These are phyloP conservation scores for Drosophila sturtevanti DNA, from an alignment of 1,140 invertebrate genomes.

Conservation along the genomic window DNA sequence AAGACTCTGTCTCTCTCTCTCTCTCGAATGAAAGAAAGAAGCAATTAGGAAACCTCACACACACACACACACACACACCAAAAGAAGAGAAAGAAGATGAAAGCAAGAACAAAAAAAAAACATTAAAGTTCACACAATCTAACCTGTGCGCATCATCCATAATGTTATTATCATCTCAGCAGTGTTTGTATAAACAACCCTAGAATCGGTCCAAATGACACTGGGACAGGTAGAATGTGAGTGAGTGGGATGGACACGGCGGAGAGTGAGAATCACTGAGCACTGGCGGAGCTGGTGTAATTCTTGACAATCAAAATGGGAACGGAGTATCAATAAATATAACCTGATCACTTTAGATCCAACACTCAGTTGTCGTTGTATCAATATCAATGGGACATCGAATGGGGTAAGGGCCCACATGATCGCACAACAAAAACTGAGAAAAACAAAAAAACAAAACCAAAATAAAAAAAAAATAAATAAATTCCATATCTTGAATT, in stretches of 20 bases:
- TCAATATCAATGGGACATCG: conserved; percentile 10
- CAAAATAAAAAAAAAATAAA: neutral
- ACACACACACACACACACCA: neutral
- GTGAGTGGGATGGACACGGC: conserved; percentile 4
- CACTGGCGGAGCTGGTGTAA: neutral
- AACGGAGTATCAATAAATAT: conserved; percentile 32
- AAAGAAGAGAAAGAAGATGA: neutral
- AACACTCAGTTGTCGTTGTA: conserved; percentile 3
- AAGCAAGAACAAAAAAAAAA: conserved; percentile 12
- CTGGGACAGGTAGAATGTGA: neutral
- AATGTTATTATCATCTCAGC: conserved; percentile 27
- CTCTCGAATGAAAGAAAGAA: neutral
- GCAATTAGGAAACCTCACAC: conserved; percentile 1
- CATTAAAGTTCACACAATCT: conserved; percentile 7
- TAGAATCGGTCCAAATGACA: neutral
- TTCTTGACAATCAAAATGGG: conserved; percentile 29
- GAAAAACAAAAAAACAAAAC: neutral
- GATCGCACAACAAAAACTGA: conserved; percentile 17
- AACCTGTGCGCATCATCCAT: conserved; percentile 10
- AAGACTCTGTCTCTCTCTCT: neutral
- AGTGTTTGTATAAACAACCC: conserved; percentile 13
- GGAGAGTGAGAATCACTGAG: neutral
- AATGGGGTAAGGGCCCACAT: conserved; percentile 13
- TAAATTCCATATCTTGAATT: neutral
- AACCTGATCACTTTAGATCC: conserved; percentile 25